A percentile compares a stretch with the other conserved stretches of the same genome.
These are phyloP conservation scores for Emmelina monodactyla DNA, from an alignment of 2,888 invertebrate genomes.

Conservation along the genomic window DNA sequence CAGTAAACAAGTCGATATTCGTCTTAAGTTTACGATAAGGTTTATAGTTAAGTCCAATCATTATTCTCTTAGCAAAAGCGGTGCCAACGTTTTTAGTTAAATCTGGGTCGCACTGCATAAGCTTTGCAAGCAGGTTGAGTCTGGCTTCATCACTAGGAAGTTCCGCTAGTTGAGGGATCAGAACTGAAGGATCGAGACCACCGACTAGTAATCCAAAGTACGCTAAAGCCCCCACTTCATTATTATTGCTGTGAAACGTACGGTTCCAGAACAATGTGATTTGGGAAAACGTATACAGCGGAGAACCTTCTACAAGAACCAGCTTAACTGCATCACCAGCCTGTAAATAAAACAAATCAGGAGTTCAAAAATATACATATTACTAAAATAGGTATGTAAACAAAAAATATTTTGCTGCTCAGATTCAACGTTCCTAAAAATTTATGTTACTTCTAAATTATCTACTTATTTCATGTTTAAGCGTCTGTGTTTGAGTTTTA, in stretches of 20 bases:
- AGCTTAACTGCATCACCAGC: constrained; percentile 66
- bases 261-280: constrained; percentile 69
- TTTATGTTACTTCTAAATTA: too few species aligned
- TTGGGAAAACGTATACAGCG: constrained; percentile 79
- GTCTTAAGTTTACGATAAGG: constrained; percentile 71
- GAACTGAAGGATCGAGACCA: constrained; percentile 27
- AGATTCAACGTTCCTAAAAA: too few species aligned
- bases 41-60: constrained; percentile 79
- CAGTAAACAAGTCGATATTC: constrained; percentile 82
- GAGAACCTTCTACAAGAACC: constrained; percentile 90
- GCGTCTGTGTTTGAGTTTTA: too few species aligned
- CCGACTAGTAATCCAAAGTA: constrained; percentile 77
- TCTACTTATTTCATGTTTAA: too few species aligned
- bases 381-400: too few species aligned
- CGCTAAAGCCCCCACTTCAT: constrained; percentile 77
- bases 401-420: too few species aligned
- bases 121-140: constrained; percentile 63
- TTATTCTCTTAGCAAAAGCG: constrained; percentile 83
- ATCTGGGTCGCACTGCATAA: constrained; percentile 41
- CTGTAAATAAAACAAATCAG: constrained; percentile 20
- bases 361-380: too few species aligned
- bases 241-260: constrained; percentile 57
- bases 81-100: constrained; percentile 73
- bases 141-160: constrained; percentile 67
- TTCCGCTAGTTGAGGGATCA: constrained; percentile 66